Conservation (phyloP, 1,140 invertebrate species). For the Stratiolaelaps scimitus region DNA sequence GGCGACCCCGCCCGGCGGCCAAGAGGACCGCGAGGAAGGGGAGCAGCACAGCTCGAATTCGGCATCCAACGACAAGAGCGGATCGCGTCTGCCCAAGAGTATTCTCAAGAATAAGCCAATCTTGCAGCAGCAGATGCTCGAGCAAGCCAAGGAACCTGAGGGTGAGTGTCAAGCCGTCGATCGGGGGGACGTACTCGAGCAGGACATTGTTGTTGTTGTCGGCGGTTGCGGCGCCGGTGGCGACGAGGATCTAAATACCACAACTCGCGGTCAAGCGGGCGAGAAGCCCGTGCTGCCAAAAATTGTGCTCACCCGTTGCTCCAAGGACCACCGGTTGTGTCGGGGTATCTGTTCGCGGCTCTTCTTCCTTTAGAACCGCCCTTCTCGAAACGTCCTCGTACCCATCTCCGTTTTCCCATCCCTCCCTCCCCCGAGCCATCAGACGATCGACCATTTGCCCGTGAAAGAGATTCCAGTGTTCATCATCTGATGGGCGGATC, state of each 20-base stretch:
- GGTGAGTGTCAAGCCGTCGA: conserved; percentile 2
- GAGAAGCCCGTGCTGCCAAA: background rate
- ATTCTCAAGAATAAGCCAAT: conserved; percentile 17
- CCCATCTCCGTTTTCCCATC: no score
- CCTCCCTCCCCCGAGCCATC: no score
- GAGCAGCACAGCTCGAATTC: conserved; percentile 19
- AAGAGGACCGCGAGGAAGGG: conserved; percentile 18
- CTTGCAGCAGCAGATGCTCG: background rate
- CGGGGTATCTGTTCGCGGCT: no score
- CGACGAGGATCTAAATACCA: no score
- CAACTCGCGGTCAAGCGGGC: background rate
- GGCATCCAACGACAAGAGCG: conserved; percentile 24
- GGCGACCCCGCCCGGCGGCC: conserved; percentile 6
- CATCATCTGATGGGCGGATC: no score
- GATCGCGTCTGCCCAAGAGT: background rate
- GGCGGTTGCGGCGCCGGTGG: no score
- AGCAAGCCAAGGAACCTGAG: conserved; percentile 22
- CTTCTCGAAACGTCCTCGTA: no score
- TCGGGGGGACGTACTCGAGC: no score
- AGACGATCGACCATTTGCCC: no score
- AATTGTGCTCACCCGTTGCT: conserved; percentile 14
- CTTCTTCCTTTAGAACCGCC: no score
- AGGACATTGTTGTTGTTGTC: no score
- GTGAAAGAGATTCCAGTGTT: no score
- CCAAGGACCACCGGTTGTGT: conserved; percentile 6